Base-by-base conservation (phyloP, 2,797 vertebrate species). In the Eleutherodactylus coqui region DNA sequence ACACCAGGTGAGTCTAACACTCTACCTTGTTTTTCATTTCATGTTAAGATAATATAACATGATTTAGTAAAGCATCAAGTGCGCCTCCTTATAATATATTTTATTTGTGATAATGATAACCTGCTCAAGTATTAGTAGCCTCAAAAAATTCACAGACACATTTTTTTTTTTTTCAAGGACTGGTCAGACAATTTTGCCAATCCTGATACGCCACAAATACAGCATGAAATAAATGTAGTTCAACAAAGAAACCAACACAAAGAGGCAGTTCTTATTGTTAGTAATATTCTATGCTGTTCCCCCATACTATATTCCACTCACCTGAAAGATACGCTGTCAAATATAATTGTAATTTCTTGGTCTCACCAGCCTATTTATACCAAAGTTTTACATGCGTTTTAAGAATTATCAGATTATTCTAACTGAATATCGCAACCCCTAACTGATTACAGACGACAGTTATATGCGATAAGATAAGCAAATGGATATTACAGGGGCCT, bases 391-490 rank as follows among this genome's bases (percentile, higher is more conserved):
- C 1, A 13, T 47, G 38, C 47, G 45, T 21, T 80, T 45, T 43
- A 1, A 45, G 38, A n/a, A 36, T 19, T 58, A 70, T 55, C 67
- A 73, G 34, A n/a, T 82, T 38, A 19, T 47, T 32, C 9, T 41
- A 78, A 41, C 53, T 58, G 36, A 78, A 58, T 58, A 41, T 27
- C 29, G 5, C 24, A 38, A 45, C 11, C 41, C 41, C 55, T 67
- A 69, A 69, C 60, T 78, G 75, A 85, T 85, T 29, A 69, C 29
- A 8, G 34, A 36, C n/a, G 32, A 79, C 75, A 41, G 83, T 78
- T 78, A 67, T 19, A 13, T 53, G 36, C 24, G 75, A 79, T 85
- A 85, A 85, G 83, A 85, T 55, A 58, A n/a, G 19, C 45, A 51
- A 60, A 3, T 34, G 51, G 24, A n/a, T 45, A 29, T 62, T 0